Evolutionary conservation across 53 echinoderm and acorn worm genomes (phyloP).

Genomic region (Echinarachnius parma): DNA sequence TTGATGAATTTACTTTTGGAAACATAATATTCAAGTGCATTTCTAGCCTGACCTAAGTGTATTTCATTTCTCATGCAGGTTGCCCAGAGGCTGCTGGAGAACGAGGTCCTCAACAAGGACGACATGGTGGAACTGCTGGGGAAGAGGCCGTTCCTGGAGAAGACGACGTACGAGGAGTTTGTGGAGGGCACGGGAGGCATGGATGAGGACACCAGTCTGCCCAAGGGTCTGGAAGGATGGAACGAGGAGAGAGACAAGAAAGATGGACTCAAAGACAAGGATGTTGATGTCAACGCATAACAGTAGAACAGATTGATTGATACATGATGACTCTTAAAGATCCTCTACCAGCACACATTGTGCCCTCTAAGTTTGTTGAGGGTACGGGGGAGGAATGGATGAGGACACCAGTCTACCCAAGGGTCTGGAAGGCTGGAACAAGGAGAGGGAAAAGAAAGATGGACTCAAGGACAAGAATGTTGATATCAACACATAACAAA

Average conservation of each 20-base stretch:
- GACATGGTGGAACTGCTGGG: slow-evolving; percentile 98
- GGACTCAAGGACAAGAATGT: slow-evolving; percentile 39
- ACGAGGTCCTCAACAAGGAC: slow-evolving; percentile 93
- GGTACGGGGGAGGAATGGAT: slow-evolving; percentile 93
- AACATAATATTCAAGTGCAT: too few relatives aligned
- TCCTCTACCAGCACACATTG: too few relatives aligned
- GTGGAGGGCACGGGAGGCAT: slow-evolving; percentile 98
- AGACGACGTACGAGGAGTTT: slow-evolving; percentile 97
- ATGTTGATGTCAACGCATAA: slow-evolving; percentile 23
- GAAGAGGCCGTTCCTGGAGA: slow-evolving; percentile 84
- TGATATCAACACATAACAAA: slow-evolving; percentile 21
- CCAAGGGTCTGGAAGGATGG: slow-evolving; percentile 91
- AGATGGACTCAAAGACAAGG: slow-evolving; percentile 40
- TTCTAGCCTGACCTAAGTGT: too few relatives aligned
- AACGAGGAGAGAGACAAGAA: slow-evolving; percentile 74
- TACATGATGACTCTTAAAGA: too few relatives aligned
- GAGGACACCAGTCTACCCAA: slow-evolving; percentile 88
- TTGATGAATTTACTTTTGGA: too few relatives aligned
- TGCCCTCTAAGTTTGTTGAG: slow-evolving; percentile 99
- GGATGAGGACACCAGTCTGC: slow-evolving; percentile 91
- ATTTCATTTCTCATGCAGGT: slow-evolving; percentile 52
- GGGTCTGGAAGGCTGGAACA: slow-evolving; percentile 95
- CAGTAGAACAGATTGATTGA: too few relatives aligned
- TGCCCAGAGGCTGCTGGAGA: slow-evolving; percentile 76
- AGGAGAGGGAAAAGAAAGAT: slow-evolving; percentile 62